Base-by-base conservation (phyloP, 2,888 invertebrate genomes). In the Hemaris fuciformis region DNA sequence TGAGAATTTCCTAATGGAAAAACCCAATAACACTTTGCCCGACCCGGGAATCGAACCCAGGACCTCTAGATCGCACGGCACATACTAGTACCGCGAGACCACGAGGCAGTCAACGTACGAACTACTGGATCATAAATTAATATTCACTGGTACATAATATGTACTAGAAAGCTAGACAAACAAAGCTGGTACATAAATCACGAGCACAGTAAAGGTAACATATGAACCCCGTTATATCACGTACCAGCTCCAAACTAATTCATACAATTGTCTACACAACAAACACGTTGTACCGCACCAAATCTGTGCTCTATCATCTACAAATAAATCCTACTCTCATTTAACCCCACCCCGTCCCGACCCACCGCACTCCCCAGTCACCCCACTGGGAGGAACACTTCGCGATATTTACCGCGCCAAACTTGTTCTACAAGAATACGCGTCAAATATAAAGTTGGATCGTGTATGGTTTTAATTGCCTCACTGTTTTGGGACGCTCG, bases 231-330 rank as follows among this genome's bases (percentile, higher is more conserved):
- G 34, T 2, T 31, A 15, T 22, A 45, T 23, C 60, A 60, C 60
- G 60, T 60, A 53, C 46, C 15, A 10, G n/a, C 57, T 13, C 3
- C 48, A 18, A 41, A 23, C 48, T 53, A 53, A 60, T 60, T 60
- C 60, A 60, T 60, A 48, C 60, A 25, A 41, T 48, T 34, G 60
- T 59, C 59, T 65, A 60, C 42, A 69, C 61, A 69, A 45, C 67
- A 67, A 64, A 65, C 65, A 66, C 58, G 23, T 42, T 22, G 53
- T 41, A 57, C 38, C 61, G 68, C 66, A 66, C 66, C 65, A 73
- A 86, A 86, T 85, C 85, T 83, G 83, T 77, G 83, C 83, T 81
- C 77, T 76, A 81, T 84, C 83, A 78, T 80, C 80, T 77, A 76
- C 76, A 76, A 79, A 81, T 80, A 81, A 80, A 75, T 70, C 74